Evolutionary conservation across 1,140 invertebrate species (phyloP), one percentile per base, ranked within the genome.

Genomic region (Cyclina sinensis): DNA sequence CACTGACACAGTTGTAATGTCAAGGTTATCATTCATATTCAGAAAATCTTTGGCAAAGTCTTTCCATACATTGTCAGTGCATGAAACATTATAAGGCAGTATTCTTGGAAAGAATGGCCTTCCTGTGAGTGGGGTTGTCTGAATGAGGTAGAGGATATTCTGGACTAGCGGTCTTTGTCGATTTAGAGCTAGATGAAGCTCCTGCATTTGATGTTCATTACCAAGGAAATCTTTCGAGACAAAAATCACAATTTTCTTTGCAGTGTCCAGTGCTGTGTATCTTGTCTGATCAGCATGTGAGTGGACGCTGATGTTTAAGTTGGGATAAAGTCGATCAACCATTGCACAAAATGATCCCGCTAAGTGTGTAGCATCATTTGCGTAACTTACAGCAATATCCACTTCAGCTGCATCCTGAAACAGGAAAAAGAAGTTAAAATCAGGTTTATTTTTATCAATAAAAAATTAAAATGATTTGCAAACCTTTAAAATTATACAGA

Each of bases 21-120:
- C 65, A 37, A 7, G 32, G 16, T 70, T 16, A 37, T 48, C 2
- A 0, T 70, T 48, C 30, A 14, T 30, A 27, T n/a, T 43, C 16
- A 24, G 11, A 46, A 62, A 39, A 39, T 21, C 16, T 39, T 27
- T 43, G 30, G 80, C 24, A 43, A 88, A 81, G 9, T 88, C 76
- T 51, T 5, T 39, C 86, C 86, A 88, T 11, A 80, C 39, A 68
- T 32, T 65, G 21, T 88, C 86, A 35, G 35, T 35, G 14, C 18
- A 30, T 16, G 59, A 37, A 12, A 88, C 32, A 68, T 88, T 37
- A 21, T 88, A 80, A 4, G 54, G 51, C 21, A 88, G 43, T 80
- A 88, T 80, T 21, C 78, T 80, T 46, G 86, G 76, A 18, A 88
- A 88, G 46, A 88, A 88, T 30, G 86, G 86, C 30, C 86, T 16